These are phyloP conservation scores for Alosa sapidissima DNA, from an alignment of 2,797 vertebrate genomes.

Conservation along the genomic window DNA sequence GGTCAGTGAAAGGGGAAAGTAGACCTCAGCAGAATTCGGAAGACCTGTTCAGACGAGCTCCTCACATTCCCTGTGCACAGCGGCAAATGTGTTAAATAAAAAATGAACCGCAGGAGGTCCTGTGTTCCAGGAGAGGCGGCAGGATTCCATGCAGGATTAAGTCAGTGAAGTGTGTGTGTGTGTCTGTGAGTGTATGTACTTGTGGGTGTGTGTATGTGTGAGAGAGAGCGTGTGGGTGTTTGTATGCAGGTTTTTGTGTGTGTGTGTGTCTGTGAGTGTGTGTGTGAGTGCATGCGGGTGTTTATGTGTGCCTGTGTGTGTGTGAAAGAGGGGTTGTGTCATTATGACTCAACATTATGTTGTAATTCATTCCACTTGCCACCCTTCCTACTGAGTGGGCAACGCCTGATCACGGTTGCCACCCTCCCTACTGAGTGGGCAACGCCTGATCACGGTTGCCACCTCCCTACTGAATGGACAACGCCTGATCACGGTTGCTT, in stretches of 20 bases:
- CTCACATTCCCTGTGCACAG: neutral
- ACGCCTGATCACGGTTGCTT: neutral
- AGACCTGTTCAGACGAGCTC: neutral
- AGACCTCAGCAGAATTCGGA: neutral
- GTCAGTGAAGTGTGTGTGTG: conserved; percentile 12
- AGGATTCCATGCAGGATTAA: neutral
- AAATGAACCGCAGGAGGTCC: neutral
- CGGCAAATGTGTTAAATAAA: neutral
- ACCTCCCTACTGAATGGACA: neutral
- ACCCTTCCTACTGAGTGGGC: too few relatives aligned
- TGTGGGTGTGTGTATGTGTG: neutral
- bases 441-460: too few relatives aligned
- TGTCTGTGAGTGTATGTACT: neutral
- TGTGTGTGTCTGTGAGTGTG: too few relatives aligned
- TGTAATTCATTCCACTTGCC: neutral
- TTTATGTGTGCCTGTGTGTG: too few relatives aligned
- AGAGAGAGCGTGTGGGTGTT: too few relatives aligned
- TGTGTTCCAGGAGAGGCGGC: neutral
- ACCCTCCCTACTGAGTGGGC: too few relatives aligned
- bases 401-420: too few relatives aligned
- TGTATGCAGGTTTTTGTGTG: too few relatives aligned
- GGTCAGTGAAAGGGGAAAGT: neutral
- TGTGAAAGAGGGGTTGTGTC: too few relatives aligned
- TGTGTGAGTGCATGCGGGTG: too few relatives aligned
- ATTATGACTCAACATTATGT: too few relatives aligned